Conservation (phyloP, 2,888 invertebrate genomes). For the Apodemia duryi region DNA sequence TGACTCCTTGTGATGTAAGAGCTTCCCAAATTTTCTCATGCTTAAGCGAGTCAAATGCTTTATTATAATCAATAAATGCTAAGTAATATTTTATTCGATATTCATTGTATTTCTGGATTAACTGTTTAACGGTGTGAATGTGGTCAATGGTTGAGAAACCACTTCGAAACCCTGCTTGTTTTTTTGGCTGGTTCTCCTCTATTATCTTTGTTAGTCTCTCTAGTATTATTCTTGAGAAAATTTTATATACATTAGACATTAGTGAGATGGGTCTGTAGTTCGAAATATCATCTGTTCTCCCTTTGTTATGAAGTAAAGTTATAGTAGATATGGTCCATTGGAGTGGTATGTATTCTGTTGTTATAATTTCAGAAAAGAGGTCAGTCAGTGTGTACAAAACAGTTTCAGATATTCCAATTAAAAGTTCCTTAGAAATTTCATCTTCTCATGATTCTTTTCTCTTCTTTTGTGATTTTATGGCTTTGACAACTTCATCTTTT, state of each 20-base stretch:
- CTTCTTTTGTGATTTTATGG: slow-evolving; percentile 19
- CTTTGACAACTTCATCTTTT: slow-evolving; percentile 17
- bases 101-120: slow-evolving; percentile 17
- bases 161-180: slow-evolving; percentile 13
- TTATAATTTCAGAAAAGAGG: slow-evolving; percentile 30
- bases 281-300: slow-evolving; percentile 27
- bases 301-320: slow-evolving; percentile 32
- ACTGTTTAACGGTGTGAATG: slow-evolving; percentile 25
- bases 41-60: slow-evolving; percentile 26
- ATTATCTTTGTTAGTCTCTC: slow-evolving; percentile 19
- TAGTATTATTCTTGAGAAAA: slow-evolving; percentile 30
- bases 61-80: slow-evolving; percentile 27
- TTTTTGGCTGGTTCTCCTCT: not conserved
- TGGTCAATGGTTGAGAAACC: slow-evolving; percentile 28
- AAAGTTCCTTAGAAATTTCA: slow-evolving; percentile 26
- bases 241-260: slow-evolving; percentile 31
- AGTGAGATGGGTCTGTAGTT: slow-evolving; percentile 34
- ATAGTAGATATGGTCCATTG: slow-evolving; percentile 33
- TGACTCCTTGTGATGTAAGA: slow-evolving; percentile 21
- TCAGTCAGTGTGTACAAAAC: slow-evolving; percentile 18
- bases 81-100: slow-evolving; percentile 19
- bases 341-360: slow-evolving; percentile 26
- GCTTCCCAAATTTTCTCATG: slow-evolving; percentile 26
- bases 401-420: slow-evolving; percentile 20
- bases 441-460: slow-evolving; percentile 21